A percentile compares a stretch with the other conserved stretches of the same genome.
Conservation (phyloP, 2,797 vertebrate species). For the Acanthis flammea region DNA sequence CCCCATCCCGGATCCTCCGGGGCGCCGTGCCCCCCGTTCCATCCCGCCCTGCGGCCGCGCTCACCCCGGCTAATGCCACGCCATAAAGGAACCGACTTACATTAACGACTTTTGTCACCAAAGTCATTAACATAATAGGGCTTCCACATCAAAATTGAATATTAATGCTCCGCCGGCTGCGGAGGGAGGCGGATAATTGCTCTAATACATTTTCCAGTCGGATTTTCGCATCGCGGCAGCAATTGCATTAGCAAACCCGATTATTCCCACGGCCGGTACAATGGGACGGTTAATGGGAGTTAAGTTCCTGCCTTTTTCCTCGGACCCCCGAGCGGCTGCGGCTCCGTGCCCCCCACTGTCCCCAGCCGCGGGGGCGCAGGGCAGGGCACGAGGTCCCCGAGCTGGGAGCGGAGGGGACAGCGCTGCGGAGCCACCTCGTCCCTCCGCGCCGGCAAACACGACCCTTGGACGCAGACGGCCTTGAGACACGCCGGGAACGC, state of each 20-base stretch:
- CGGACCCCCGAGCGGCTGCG: neutral
- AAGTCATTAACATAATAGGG: conserved; percentile 71
- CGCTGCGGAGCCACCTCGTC: neutral
- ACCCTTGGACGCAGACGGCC: neutral
- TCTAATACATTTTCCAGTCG: conserved; percentile 70
- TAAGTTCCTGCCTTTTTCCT: conserved; percentile 7
- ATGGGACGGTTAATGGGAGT: conserved; percentile 23
- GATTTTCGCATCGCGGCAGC: conserved; percentile 55
- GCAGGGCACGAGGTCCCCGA: neutral
- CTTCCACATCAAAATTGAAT: conserved; percentile 69
- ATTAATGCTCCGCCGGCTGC: conserved; percentile 65
- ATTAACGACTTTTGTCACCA: conserved; percentile 65
- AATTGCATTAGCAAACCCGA: conserved; percentile 62
- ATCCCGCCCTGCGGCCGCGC: neutral
- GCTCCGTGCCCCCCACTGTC: neutral
- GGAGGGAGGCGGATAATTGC: conserved; percentile 65
- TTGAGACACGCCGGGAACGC: neutral
- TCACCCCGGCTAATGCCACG: neutral
- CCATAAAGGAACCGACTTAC: conserved; percentile 42
- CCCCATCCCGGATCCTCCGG: neutral
- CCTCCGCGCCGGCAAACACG: neutral
- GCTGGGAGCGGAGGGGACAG: neutral
- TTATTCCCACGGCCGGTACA: conserved; percentile 47
- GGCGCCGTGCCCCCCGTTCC: neutral
- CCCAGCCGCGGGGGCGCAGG: neutral